A percentile compares a stretch with the other conserved stretches of the same genome.
These are phyloP conservation scores for Thereva nobilitata DNA, from an alignment of 2,888 invertebrate genomes.

Conservation along the genomic window DNA sequence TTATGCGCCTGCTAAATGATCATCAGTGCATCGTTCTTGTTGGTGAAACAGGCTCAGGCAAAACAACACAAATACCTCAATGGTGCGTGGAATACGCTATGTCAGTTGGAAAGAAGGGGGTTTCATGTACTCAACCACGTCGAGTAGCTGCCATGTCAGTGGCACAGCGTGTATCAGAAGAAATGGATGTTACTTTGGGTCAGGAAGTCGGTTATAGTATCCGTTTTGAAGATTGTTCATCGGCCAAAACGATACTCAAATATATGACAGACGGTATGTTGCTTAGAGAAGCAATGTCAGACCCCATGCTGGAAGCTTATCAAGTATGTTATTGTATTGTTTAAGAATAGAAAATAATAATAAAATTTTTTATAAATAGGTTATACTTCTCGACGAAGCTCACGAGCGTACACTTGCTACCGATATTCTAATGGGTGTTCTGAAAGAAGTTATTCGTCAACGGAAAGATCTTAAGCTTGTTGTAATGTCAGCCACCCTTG, in stretches of 20 bases:
- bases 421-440: constrained; percentile 97
- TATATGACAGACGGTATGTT: constrained; percentile 99
- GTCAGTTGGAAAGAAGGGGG: constrained; percentile 71
- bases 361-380: background rate
- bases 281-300: constrained; percentile 97
- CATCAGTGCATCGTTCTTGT: constrained; percentile 96
- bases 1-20: constrained; percentile 89
- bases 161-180: constrained; percentile 97
- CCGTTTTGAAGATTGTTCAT: constrained; percentile 98
- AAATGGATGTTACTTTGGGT: constrained; percentile 95
- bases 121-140: constrained; percentile 96
- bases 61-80: constrained; percentile 99
- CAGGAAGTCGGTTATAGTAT: constrained; percentile 96
- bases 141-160: constrained; percentile 99
- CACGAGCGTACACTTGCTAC: constrained; percentile 98
- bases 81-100: constrained; percentile 84
- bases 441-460: constrained; percentile 90
- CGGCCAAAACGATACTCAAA: constrained; percentile 89
- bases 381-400: constrained; percentile 89
- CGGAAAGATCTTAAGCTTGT: constrained; percentile 92
- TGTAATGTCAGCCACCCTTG: constrained; percentile 98
- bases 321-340: constrained; percentile 69
- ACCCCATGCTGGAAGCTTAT: constrained; percentile 95
- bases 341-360: background rate
- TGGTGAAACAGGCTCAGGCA: constrained; percentile 99